Conservation (phyloP, 2,888 invertebrate species). For the Panopea generosa region DNA sequence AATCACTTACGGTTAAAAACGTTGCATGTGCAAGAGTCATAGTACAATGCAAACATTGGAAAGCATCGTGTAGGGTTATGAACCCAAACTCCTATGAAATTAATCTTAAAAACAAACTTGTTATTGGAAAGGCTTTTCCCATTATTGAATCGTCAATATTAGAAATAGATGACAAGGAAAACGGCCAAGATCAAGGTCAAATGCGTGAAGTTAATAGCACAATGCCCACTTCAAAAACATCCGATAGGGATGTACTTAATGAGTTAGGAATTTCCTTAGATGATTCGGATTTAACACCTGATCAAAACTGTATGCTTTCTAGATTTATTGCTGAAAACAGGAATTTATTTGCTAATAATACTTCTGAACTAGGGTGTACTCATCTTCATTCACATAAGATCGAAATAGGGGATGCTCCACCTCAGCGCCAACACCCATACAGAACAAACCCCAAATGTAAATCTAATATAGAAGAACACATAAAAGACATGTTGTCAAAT, state of each 20-base stretch:
- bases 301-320: conserved; percentile 16
- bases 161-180: conserved; percentile 5
- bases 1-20: conserved; percentile 4
- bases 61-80: conserved; percentile 26
- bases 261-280: conserved; percentile 32
- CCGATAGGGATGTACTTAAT: background rate
- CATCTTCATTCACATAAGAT: conserved; percentile 42
- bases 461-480: conserved; percentile 34
- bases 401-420: conserved; percentile 45
- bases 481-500: conserved; percentile 48
- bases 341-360: conserved; percentile 43
- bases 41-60: conserved; percentile 11
- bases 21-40: conserved; percentile 27
- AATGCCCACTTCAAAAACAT: background rate
- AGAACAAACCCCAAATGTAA: conserved; percentile 26
- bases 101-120: background rate
- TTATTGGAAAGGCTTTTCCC: conserved; percentile 29
- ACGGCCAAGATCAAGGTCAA: background rate
- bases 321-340: conserved; percentile 38
- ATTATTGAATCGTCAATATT: conserved; percentile 21
- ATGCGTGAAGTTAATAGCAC: background rate
- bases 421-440: conserved; percentile 44
- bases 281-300: conserved; percentile 23
- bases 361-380: conserved; percentile 47
- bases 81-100: conserved; percentile 24